Percentiles rank a stretch among this genome's conserved stretches.
These are phyloP conservation scores for Melanotaenia pygmaea DNA, from an alignment of 2,797 vertebrate species.

Conservation along the genomic window DNA sequence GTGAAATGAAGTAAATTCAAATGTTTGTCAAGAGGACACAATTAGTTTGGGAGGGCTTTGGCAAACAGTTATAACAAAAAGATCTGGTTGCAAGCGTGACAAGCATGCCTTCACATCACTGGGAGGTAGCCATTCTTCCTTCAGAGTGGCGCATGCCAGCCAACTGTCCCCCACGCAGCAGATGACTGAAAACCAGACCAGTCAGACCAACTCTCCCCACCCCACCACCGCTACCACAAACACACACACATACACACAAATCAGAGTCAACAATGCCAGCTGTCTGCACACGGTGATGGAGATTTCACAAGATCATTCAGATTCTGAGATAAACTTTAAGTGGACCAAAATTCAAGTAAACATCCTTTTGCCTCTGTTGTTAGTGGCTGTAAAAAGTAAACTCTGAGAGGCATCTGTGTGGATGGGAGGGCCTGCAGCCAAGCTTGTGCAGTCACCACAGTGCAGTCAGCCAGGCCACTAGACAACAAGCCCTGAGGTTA, in stretches of 20 bases:
- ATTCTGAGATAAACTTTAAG: slow-evolving; percentile 58
- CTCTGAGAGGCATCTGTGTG: slow-evolving; percentile 49
- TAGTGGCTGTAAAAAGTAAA: slow-evolving; percentile 64
- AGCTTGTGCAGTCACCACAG: slow-evolving; percentile 57
- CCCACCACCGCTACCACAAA: slow-evolving; percentile 30
- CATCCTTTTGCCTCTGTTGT: slow-evolving; percentile 65
- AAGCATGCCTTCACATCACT: slow-evolving; percentile 45
- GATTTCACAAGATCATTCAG: slow-evolving; percentile 57
- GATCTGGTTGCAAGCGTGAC: slow-evolving; percentile 13
- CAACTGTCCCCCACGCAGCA: slow-evolving; percentile 71
- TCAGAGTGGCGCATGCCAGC: slow-evolving; percentile 55
- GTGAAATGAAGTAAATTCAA: slow-evolving; percentile 38
- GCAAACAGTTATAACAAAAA: slow-evolving; percentile 23
- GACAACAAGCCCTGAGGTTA: slow-evolving; percentile 73
- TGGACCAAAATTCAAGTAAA: slow-evolving; percentile 59
- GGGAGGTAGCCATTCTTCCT: slow-evolving; percentile 52
- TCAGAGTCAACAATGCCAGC: slow-evolving; percentile 44
- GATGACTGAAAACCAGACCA: slow-evolving; percentile 72
- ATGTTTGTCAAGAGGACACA: slow-evolving; percentile 36
- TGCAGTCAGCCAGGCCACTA: slow-evolving; percentile 66
- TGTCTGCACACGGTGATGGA: slow-evolving; percentile 53
- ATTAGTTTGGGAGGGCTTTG: slow-evolving; percentile 15
- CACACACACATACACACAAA: background rate
- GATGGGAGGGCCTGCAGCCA: slow-evolving; percentile 61
- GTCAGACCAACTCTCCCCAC: slow-evolving; percentile 42